Conservation (phyloP, 2,113 vertebrate species). For the Osmerus mordax region DNA sequence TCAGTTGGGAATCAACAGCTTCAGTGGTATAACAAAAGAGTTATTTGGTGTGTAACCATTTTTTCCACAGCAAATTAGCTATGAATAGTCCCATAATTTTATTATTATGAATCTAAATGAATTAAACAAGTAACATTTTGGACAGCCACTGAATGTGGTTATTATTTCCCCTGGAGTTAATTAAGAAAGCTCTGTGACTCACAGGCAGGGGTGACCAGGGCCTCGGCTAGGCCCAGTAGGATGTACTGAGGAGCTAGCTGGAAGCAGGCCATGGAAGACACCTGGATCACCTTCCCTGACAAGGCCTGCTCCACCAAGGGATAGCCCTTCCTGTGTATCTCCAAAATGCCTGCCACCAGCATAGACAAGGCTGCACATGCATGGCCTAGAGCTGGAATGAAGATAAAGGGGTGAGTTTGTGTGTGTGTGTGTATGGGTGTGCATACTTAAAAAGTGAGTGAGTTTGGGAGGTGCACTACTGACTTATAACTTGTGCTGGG, state of each 20-base stretch:
- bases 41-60: no score
- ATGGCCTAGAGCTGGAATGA: constrained; percentile 78
- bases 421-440: neutral
- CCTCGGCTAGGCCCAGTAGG: constrained; percentile 87
- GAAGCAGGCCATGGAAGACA: constrained; percentile 87
- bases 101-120: no score
- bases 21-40: no score
- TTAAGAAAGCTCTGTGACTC: constrained; percentile 51
- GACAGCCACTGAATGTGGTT: no score
- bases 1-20: no score
- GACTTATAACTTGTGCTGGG: constrained; percentile 66
- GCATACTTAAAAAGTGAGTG: neutral
- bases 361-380: constrained; percentile 76
- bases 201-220: constrained; percentile 86
- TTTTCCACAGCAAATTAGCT: no score
- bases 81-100: neutral
- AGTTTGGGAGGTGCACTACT: neutral
- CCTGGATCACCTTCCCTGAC: constrained; percentile 75
- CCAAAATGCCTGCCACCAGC: constrained; percentile 79
- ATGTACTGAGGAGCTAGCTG: constrained; percentile 85
- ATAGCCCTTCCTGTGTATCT: constrained; percentile 80
- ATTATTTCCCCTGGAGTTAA: neutral
- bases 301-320: constrained; percentile 78
- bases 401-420: constrained; percentile 30
- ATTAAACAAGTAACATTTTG: no score